A percentile compares a stretch with the other conserved stretches of the same genome.
Conservation (phyloP, 2,113 vertebrate species). For the Zosterops hypoxanthus region DNA sequence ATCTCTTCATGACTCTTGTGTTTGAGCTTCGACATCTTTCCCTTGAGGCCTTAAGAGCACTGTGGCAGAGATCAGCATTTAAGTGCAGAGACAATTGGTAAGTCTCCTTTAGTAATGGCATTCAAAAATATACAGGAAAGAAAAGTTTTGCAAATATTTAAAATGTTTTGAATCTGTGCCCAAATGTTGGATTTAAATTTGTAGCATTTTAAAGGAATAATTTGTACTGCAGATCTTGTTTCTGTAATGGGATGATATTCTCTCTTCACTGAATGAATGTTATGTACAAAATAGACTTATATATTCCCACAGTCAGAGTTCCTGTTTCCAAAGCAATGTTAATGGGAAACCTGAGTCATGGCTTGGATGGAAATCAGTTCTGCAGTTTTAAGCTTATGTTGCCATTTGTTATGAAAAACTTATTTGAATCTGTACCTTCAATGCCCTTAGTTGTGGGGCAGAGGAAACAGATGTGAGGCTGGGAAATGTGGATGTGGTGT, state of each 20-base stretch:
- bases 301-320: neutral
- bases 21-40: conserved; percentile 79
- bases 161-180: neutral
- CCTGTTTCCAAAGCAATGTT: neutral
- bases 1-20: conserved; percentile 77
- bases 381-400: neutral
- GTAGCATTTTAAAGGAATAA: neutral
- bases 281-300: neutral
- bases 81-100: conserved; percentile 84
- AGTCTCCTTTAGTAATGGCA: neutral
- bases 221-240: neutral
- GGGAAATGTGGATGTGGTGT: neutral
- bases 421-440: neutral
- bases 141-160: neutral
- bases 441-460: rapidly evolving
- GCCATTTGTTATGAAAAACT: neutral
- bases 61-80: conserved; percentile 81
- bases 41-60: conserved; percentile 58
- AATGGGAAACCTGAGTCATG: neutral
- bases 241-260: neutral
- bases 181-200: neutral
- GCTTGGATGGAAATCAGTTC: neutral
- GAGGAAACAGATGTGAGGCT: neutral
- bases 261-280: neutral
- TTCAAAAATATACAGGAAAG: neutral